Evolutionary conservation across 2,797 vertebrate genomes (phyloP), one percentile per base, ranked within the genome.

Genomic region (Megalops cyprinoides): DNA sequence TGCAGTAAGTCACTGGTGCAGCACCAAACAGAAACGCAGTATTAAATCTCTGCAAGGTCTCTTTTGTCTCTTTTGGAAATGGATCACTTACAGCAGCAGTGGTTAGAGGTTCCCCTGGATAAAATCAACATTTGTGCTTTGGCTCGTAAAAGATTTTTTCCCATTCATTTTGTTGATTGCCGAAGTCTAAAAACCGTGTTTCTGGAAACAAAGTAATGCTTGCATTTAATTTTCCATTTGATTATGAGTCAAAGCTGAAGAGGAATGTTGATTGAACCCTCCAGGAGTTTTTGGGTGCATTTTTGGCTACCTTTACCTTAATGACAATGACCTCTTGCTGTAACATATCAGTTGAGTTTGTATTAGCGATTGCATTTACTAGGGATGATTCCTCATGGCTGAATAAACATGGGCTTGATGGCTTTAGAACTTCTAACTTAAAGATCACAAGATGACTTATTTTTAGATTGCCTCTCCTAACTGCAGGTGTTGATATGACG

Each of bases 1-100:
- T 49, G 77, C 71, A 51, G 60, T 62, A 31, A 49, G 58, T 42
- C 18, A 67, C 67, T 28, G 49, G 71, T 79, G 62, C 51, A 53
- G 25, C 49, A 69, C 25, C 4, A 23, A 25, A 48, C 39, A 71
- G 46, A 51, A 51, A 34, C 7, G 48, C 1, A 51, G 15, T 39
- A 69, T 69, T 51, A 69, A 53, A 53, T 49, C 46, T 53, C 23
- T 46, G 20, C 31, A 18, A 20, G 18, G 31, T 12, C 34, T 20
- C 28, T 49, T n/a, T 69, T 55, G 58, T 62, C 44, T 79, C 49
- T 48, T 78, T 78, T 65, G 42, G 28, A 34, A 46, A n/a, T 46
- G 56, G 23, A 20, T 28, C 65, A 14, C 44, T 18, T 42, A 42
- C 44, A 48, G 14, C 12, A 23, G 28, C 34, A 58, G 34, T 58